These are phyloP conservation scores for Zele albiditarsus DNA, from an alignment of 2,888 invertebrate species.

Conservation along the genomic window DNA sequence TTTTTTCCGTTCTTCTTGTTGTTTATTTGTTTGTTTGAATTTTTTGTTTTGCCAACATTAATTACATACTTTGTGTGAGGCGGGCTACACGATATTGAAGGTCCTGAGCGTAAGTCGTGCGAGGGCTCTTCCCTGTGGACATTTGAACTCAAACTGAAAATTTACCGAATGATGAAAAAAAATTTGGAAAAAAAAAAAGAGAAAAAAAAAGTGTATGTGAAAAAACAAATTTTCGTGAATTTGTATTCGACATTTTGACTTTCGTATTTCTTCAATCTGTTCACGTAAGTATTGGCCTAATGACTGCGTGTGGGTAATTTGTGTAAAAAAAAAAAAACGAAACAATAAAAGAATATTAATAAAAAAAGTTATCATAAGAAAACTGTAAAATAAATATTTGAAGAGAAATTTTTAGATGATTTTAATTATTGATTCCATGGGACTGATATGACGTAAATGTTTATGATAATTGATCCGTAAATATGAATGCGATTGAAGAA, in stretches of 20 bases:
- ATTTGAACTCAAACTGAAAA: slow-evolving; percentile 60
- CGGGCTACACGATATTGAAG: slow-evolving; percentile 73
- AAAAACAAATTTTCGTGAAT: neutral
- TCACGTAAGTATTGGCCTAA: neutral
- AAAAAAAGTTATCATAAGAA: neutral
- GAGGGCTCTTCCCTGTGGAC: slow-evolving; percentile 70
- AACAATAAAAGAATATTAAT: slow-evolving; percentile 20
- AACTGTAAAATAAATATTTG: neutral
- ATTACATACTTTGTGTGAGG: slow-evolving; percentile 74
- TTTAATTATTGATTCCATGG: neutral
- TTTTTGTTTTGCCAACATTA: slow-evolving; percentile 50
- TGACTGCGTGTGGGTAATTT: neutral
- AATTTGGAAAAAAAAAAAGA: slow-evolving; percentile 1
- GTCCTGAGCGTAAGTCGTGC: slow-evolving; percentile 73
- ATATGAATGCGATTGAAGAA: too few relatives aligned
- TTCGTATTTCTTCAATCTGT: neutral
- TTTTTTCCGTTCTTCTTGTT: neutral
- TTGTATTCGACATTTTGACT: too few relatives aligned
- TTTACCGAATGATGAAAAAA: slow-evolving; percentile 11
- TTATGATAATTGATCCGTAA: neutral
- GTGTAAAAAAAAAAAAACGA: neutral
- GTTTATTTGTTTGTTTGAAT: neutral
- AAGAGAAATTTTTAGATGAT: neutral
- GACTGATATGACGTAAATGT: neutral
- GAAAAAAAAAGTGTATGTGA: neutral